A percentile compares a stretch with the other conserved stretches of the same genome.
These are phyloP conservation scores for Anhinga rufa DNA, from an alignment of 2,113 vertebrate genomes.

Conservation along the genomic window DNA sequence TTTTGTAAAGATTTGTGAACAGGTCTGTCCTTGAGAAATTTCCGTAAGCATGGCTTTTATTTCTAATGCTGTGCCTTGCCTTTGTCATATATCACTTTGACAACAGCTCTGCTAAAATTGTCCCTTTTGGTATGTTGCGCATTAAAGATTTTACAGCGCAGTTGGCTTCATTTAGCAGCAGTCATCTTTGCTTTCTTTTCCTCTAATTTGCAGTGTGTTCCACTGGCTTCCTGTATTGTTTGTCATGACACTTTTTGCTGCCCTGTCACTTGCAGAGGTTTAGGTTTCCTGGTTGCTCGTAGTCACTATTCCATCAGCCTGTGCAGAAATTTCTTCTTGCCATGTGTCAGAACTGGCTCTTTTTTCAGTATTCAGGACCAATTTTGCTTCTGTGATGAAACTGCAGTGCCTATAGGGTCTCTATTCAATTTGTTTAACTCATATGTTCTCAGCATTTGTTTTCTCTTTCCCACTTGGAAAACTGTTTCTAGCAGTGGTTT, in stretches of 20 bases:
- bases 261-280: background rate
- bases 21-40: background rate
- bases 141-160: slow-evolving; percentile 4
- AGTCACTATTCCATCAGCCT: background rate
- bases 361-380: background rate
- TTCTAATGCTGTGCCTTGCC: background rate
- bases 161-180: slow-evolving; percentile 22
- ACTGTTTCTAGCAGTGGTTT: background rate
- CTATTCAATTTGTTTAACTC: background rate
- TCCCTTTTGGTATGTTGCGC: background rate
- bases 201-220: background rate
- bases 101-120: background rate
- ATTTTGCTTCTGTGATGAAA: background rate
- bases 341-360: background rate
- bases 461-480: background rate
- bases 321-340: background rate
- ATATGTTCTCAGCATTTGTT: background rate
- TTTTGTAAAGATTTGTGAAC: background rate
- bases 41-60: background rate
- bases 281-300: background rate
- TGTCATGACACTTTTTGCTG: background rate
- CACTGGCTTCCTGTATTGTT: background rate
- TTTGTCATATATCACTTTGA: background rate
- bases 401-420: background rate
- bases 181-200: background rate